Percentiles rank a stretch among this genome's conserved stretches.
Conservation (phyloP, 2,113 vertebrate species). For the Danio rerio region GRCz12tu NC_133200.1:37053001-37053500, state of each 20-base stretch:
- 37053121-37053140: too few relatives aligned
- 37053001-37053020: too few relatives aligned
- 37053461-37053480: conserved; percentile 35
- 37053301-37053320: conserved; percentile 76
- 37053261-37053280: conserved; percentile 46
- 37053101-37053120: too few relatives aligned
- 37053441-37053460: conserved; percentile 1
- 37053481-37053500: conserved; percentile 33
- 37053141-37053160: too few relatives aligned
- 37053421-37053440: conserved; percentile 16
- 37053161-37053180: too few relatives aligned
- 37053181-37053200: too few relatives aligned
- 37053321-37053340: conserved; percentile 67
- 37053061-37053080: too few relatives aligned
- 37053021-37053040: too few relatives aligned
- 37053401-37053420: conserved; percentile 35
- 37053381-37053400: conserved; percentile 50
- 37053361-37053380: conserved; percentile 59
- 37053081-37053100: too few relatives aligned
- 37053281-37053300: conserved; percentile 58
- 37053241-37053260: conserved; percentile 40
- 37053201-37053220: too few relatives aligned
- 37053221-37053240: background rate
- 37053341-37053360: conserved; percentile 80
- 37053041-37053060: too few relatives aligned